phyloP scores from a whole-genome alignment of 2,797 vertebrate species.

The Danio jaintianensis region DNA sequence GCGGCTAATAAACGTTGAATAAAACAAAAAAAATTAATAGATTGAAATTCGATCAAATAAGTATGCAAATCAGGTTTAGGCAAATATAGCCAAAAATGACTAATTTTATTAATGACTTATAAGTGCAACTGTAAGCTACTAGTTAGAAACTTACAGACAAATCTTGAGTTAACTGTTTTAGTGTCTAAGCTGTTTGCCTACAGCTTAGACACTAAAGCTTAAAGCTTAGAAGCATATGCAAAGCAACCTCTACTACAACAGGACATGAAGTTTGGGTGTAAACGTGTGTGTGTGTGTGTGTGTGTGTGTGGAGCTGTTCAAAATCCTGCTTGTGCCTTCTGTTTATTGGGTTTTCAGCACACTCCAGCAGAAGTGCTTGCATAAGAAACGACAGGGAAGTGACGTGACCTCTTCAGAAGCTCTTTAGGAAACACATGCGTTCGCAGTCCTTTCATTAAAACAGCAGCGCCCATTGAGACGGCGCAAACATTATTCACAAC shows the following conservation, averaged over 20 bases:
- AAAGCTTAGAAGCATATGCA: too few species aligned
- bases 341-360: conserved; percentile 40
- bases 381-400: conserved; percentile 64
- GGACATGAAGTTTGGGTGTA: conserved; percentile 13
- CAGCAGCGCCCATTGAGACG: conserved; percentile 34
- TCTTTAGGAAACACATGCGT: conserved; percentile 57
- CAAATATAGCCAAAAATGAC: not conserved
- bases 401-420: conserved; percentile 42
- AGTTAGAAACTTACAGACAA: too few species aligned
- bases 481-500: conserved; percentile 29
- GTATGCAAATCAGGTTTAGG: not conserved
- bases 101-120: too few species aligned
- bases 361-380: conserved; percentile 66
- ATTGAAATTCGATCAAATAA: not conserved
- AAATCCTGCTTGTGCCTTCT: conserved; percentile 39
- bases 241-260: conserved; percentile 49
- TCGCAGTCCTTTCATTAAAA: conserved; percentile 55
- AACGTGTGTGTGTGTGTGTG: conserved; percentile 37
- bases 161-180: too few species aligned
- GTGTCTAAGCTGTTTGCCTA: too few species aligned
- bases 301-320: conserved; percentile 42
- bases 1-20: not conserved
- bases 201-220: too few species aligned
- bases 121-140: too few species aligned
- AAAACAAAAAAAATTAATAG: not conserved